These are phyloP conservation scores for Drosophila subsilvestris DNA, from an alignment of 2,888 invertebrate species.

Conservation along the genomic window DNA sequence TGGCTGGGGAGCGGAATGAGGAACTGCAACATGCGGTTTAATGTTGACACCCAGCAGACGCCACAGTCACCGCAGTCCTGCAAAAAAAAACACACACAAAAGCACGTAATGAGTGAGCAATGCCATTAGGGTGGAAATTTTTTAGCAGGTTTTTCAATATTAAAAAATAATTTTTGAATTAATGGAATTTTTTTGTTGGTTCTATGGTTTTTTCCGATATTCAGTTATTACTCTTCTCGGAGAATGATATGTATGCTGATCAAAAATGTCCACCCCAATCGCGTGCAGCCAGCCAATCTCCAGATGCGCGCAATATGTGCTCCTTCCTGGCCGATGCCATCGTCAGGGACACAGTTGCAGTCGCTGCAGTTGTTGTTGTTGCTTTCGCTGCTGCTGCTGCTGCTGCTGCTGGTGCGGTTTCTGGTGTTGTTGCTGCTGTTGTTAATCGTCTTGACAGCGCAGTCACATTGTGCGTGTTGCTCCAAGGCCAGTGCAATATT, in stretches of 20 bases:
- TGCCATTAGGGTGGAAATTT: constrained; percentile 15
- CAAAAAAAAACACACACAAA: constrained; percentile 1
- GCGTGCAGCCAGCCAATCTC: constrained; percentile 57
- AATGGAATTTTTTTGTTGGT: background rate
- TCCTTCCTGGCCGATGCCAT: constrained; percentile 53
- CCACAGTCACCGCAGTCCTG: constrained; percentile 51
- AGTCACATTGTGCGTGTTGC: constrained; percentile 71
- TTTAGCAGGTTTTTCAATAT: background rate
- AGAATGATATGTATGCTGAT: background rate
- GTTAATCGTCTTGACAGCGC: constrained; percentile 81
- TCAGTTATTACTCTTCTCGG: background rate
- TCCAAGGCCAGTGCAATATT: constrained; percentile 81
- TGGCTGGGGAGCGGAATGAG: constrained; percentile 24
- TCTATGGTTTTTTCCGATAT: background rate
- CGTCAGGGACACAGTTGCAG: constrained; percentile 43
- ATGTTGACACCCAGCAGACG: constrained; percentile 77
- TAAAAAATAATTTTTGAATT: background rate
- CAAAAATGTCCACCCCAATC: constrained; percentile 27
- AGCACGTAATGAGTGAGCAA: constrained; percentile 17
- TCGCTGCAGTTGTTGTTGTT: constrained; percentile 27
- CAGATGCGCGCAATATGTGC: constrained; percentile 81
- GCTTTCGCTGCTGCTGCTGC: constrained; percentile 13
- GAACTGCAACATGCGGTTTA: constrained; percentile 58
- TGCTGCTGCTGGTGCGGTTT: constrained; percentile 35
- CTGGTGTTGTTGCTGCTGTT: constrained; percentile 46